phyloP scores from a whole-genome alignment of 2,797 vertebrate genomes.

The Ctenosaura bakeri region DNA sequence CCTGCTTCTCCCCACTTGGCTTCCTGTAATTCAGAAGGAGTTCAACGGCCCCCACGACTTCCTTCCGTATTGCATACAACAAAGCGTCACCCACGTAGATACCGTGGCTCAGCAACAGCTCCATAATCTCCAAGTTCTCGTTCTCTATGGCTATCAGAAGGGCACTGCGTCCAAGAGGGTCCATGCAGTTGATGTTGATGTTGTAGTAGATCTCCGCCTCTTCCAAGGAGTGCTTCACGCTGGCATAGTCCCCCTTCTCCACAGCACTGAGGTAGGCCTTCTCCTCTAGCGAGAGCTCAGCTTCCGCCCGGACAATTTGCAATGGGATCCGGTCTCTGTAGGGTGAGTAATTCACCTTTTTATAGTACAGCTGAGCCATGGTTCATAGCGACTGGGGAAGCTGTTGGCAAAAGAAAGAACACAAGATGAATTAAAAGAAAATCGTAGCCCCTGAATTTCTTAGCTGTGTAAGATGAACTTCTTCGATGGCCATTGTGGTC shows the following conservation, averaged over 20 bases:
- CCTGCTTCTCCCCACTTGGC: conserved; percentile 94
- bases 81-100: conserved; percentile 94
- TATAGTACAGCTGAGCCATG: conserved; percentile 94
- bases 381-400: conserved; percentile 80
- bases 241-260: conserved; percentile 96
- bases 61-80: conserved; percentile 95
- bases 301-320: conserved; percentile 94
- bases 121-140: conserved; percentile 97
- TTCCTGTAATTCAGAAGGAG: conserved; percentile 92
- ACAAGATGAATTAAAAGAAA: rapidly evolving
- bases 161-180: conserved; percentile 93
- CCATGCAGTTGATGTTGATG: conserved; percentile 97
- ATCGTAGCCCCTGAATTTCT: neutral
- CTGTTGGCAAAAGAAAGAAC: conserved; percentile 61
- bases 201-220: conserved; percentile 97
- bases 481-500: rapidly evolving
- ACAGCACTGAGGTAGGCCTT: conserved; percentile 94
- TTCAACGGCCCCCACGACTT: conserved; percentile 96
- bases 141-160: conserved; percentile 98
- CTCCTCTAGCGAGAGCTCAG: conserved; percentile 92
- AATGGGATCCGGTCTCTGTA: conserved; percentile 95
- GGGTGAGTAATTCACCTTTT: conserved; percentile 94
- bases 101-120: conserved; percentile 91
- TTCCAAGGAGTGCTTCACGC: conserved; percentile 92
- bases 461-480: neutral